phyloP scores from a whole-genome alignment of 2,113 vertebrate species.

The Paramisgurnus dabryanus region DNA sequence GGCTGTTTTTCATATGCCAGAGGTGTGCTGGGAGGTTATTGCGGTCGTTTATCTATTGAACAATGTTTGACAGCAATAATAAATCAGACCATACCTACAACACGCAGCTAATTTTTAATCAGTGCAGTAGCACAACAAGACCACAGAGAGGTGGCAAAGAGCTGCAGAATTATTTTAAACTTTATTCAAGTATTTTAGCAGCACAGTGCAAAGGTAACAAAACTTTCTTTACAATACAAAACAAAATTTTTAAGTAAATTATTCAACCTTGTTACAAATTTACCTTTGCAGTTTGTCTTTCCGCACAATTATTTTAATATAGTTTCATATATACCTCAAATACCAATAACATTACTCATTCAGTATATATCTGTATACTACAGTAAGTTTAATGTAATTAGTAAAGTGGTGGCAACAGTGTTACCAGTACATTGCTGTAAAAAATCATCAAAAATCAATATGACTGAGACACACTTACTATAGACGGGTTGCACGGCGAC shows the following conservation, averaged over 20 bases:
- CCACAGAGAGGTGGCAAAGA: slow-evolving; percentile 47
- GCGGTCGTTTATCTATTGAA: not conserved
- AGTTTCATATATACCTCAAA: no score
- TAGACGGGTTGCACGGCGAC: no score
- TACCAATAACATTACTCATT: no score
- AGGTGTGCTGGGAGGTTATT: not conserved
- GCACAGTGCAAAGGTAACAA: no score
- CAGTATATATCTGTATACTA: not conserved
- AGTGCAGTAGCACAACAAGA: not conserved
- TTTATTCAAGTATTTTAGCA: no score
- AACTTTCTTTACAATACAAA: no score
- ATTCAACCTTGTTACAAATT: no score
- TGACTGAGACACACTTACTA: not conserved
- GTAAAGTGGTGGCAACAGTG: not conserved
- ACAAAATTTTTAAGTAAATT: no score
- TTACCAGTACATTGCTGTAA: no score
- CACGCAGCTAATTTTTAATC: not conserved
- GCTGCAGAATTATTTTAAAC: not conserved
- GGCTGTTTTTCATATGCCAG: not conserved
- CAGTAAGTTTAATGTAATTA: not conserved
- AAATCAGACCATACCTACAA: not conserved
- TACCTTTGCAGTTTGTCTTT: no score
- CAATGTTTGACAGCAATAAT: slow-evolving; percentile 2
- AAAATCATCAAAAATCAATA: no score
- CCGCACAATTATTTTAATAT: no score